Percentiles rank a stretch among this genome's conserved stretches.
Evolutionary conservation across 2,797 vertebrate species (phyloP).

Genomic region (Lacerta bilineata): DNA sequence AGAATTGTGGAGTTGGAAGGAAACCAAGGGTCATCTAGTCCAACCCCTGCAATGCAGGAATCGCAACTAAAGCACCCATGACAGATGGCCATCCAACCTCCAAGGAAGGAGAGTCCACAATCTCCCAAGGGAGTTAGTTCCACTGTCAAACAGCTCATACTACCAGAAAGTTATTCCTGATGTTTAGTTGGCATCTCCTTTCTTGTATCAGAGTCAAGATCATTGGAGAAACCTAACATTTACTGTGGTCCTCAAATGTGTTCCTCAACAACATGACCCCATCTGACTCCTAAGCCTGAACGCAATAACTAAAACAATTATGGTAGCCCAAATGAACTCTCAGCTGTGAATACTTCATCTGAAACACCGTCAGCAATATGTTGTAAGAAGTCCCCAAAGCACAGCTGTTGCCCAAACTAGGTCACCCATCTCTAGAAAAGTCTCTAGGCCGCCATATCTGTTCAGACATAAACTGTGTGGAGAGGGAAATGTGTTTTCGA

Average conservation of each 20-base stretch:
- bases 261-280: not conserved
- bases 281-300: not conserved
- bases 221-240: not conserved
- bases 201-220: too few relatives aligned
- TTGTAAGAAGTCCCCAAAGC: conserved; percentile 19
- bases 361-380: conserved; percentile 20
- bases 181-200: too few relatives aligned
- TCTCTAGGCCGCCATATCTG: not conserved
- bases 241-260: not conserved
- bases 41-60: too few relatives aligned
- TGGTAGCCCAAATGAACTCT: conserved; percentile 21
- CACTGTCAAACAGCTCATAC: too few relatives aligned
- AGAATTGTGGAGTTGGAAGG: too few relatives aligned
- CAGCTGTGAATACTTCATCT: conserved; percentile 17
- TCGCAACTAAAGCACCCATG: too few relatives aligned
- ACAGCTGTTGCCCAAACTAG: conserved; percentile 29
- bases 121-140: too few relatives aligned
- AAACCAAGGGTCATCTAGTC: too few relatives aligned
- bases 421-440: conserved; percentile 8
- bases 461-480: conserved; percentile 18
- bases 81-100: too few relatives aligned
- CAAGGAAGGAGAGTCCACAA: too few relatives aligned
- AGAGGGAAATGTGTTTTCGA: conserved; percentile 27
- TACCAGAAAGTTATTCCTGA: too few relatives aligned
- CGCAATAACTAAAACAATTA: conserved; percentile 33